Conservation (phyloP, 2,797 vertebrate genomes). For the Sparus aurata region DNA sequence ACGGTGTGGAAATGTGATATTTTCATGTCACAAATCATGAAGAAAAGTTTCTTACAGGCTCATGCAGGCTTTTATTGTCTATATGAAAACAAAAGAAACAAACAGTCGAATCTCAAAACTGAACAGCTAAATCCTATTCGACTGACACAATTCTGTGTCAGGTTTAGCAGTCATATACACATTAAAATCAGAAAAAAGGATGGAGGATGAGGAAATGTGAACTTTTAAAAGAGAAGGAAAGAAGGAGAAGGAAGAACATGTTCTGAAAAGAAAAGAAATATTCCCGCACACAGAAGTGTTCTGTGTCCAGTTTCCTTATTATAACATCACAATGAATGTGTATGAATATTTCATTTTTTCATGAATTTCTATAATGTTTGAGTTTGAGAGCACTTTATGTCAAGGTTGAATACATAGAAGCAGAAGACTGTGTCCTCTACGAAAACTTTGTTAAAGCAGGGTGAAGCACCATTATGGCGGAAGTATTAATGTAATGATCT, state of each 20-base stretch:
- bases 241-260: background rate
- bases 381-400: conserved; percentile 7
- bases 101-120: no score
- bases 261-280: background rate
- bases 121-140: no score
- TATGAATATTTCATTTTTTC: conserved; percentile 63
- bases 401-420: conserved; percentile 57
- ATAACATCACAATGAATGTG: conserved; percentile 23
- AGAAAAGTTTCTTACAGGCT: no score
- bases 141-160: no score
- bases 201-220: no score
- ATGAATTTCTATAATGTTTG: conserved; percentile 59
- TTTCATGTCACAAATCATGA: no score
- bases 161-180: no score
- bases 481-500: conserved; percentile 2
- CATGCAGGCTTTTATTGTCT: no score
- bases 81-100: no score
- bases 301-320: conserved; percentile 31
- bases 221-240: no score
- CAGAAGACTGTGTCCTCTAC: conserved; percentile 6
- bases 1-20: no score
- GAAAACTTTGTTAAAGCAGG: background rate
- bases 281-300: background rate
- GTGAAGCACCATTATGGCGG: background rate
- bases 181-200: no score